Conservation (phyloP, 2,113 vertebrate genomes). For the Smithornis capensis region DNA sequence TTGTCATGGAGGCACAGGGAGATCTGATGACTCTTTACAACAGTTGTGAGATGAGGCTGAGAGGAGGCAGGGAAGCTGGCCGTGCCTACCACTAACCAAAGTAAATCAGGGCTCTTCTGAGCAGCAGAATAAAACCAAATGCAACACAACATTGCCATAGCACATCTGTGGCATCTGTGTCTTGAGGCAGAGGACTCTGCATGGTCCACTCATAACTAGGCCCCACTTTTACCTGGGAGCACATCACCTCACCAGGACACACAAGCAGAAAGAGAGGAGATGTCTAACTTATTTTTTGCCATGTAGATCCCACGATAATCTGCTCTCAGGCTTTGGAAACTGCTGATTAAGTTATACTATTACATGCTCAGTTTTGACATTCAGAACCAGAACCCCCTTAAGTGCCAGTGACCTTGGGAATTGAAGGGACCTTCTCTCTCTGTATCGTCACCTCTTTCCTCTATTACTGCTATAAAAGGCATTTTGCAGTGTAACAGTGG, state of each 20-base stretch:
- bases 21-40: not conserved
- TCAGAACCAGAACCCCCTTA: not conserved
- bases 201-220: not conserved
- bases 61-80: not conserved
- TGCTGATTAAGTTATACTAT: not conserved
- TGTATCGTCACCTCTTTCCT: fast-evolving
- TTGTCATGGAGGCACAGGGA: fast-evolving
- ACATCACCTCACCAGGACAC: not conserved
- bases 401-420: not conserved
- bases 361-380: not conserved
- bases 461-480: not conserved
- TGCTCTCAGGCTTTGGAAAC: not conserved
- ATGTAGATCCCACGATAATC: not conserved
- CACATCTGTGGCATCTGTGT: not conserved
- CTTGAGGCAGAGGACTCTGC: not conserved
- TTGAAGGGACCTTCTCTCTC: not conserved
- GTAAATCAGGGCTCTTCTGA: not conserved
- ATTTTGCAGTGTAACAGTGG: not conserved
- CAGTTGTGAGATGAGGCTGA: not conserved
- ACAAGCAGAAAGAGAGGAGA: not conserved
- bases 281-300: not conserved
- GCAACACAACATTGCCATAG: not conserved
- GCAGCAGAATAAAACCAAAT: not conserved
- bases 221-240: not conserved
- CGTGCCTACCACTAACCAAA: not conserved